phyloP scores from a whole-genome alignment of 2,113 vertebrate species.

The Falco punctatus region DNA sequence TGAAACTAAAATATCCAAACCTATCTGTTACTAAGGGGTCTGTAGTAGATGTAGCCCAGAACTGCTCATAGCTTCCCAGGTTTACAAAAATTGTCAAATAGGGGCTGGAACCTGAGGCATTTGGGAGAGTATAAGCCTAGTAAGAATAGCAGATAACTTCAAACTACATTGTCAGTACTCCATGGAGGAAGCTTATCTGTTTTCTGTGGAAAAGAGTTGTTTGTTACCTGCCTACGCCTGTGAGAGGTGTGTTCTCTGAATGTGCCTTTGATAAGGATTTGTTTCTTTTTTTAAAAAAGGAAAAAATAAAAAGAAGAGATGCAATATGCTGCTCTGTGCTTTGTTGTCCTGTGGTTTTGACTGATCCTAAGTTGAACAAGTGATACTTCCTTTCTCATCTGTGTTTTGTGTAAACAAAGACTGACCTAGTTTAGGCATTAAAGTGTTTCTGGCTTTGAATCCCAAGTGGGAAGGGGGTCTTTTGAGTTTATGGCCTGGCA shows the following conservation, averaged over 20 bases:
- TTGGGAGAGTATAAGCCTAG: neutral
- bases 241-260: neutral
- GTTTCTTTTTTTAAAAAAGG: neutral
- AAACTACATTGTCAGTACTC: neutral
- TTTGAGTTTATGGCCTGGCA: neutral
- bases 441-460: conserved; percentile 45
- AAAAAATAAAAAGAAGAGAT: neutral
- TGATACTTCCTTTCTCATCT: conserved; percentile 46
- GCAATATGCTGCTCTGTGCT: neutral
- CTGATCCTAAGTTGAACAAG: neutral
- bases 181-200: neutral
- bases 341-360: neutral
- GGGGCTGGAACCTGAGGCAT: neutral
- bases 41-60: neutral
- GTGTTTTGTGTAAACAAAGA: conserved; percentile 62
- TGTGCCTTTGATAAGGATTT: neutral
- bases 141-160: neutral
- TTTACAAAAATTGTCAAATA: neutral
- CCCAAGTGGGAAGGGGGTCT: neutral
- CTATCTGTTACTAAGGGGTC: neutral
- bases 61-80: neutral
- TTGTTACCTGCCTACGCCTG: neutral
- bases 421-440: conserved; percentile 60
- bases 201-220: neutral
- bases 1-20: neutral